Base-by-base conservation (phyloP, 2,888 invertebrate species). In the Fragum whitleyi region DNA sequence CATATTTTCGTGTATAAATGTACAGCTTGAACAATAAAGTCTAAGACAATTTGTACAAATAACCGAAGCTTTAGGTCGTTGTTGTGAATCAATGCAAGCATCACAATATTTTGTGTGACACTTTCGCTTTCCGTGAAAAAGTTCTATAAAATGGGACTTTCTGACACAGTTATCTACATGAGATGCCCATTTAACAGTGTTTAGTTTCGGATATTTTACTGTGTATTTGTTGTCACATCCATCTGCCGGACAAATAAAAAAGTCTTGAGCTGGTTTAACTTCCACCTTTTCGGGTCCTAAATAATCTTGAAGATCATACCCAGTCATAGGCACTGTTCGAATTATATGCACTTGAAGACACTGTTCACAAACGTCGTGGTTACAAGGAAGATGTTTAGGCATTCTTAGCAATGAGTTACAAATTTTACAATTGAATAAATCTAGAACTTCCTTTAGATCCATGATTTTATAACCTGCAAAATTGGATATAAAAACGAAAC, bases 251-350 rank as follows among this genome's bases (percentile, higher is more conserved):
- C 70, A 70, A 3, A 32, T 23, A 36, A 70, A 70, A 36, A 32
- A 55, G 19, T 70, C 23, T 55, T 70, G 53, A 16, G 21, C 11
- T 19, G 70, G 70, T 55, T 70, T 70, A n/a, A 70, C 36, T 16
- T 32, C 55, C 2, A 55, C 36, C 0, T 70, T 55, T 3, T 55
- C 26, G n/a, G 7, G 14, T 47, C 47, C 47, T 9, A 36, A 26
- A 32, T 70, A 70, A 9, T 55, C 57, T 9, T 55, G 70, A 9
- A 70, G n/a, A 21, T 70, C 70, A 32, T 70, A 70, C 36, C 53
- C 70, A 1, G 70, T 5, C 70, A 70, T 57, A 21, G 55, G 55
- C 29, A 70, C 70, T 9, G 53, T 70, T n/a, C 55, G 2, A 19
- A 55, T 16, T n/a, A 70, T 70, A 36, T 70, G 23, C 9, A 19